These are phyloP conservation scores for Phyllostomus hastatus DNA, from an alignment of 2,113 vertebrate species.

Conservation along the genomic window DNA sequence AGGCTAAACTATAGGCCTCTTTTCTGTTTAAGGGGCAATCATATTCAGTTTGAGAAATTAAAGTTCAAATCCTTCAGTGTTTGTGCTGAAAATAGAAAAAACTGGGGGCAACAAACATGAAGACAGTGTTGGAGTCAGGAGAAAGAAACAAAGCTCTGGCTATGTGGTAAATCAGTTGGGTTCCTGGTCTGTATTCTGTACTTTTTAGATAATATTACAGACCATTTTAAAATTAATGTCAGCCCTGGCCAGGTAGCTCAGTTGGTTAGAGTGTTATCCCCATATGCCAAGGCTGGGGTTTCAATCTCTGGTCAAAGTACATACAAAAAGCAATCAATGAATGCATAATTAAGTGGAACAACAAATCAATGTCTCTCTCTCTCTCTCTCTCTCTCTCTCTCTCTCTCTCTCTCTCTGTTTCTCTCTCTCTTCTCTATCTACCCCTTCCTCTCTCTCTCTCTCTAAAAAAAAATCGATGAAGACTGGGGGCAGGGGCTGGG, in stretches of 20 bases:
- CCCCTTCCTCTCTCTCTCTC: neutral
- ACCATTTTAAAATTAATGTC: neutral
- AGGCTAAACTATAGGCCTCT: neutral
- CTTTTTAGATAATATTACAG: neutral
- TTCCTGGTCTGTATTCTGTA: neutral
- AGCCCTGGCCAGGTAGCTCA: neutral
- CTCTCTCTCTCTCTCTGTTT: neutral
- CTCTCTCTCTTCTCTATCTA: neutral
- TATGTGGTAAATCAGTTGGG: neutral
- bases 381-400: neutral
- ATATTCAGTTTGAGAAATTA: neutral
- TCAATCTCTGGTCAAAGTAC: neutral
- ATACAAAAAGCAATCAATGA: neutral
- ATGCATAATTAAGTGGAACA: neutral
- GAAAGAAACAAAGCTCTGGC: neutral
- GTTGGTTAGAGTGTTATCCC: neutral
- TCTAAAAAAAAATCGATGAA: neutral
- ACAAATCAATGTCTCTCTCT: neutral
- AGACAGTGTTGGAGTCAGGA: neutral
- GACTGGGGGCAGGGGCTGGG: no score
- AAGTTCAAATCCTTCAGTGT: neutral
- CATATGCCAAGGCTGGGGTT: neutral
- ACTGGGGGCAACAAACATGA: neutral
- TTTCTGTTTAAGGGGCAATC: neutral
- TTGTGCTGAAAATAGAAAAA: constrained; percentile 15